Percentiles rank a stretch among this genome's conserved stretches.
phyloP scores from a whole-genome alignment of 1,140 invertebrate species.

The Copidosoma floridanum region DNA sequence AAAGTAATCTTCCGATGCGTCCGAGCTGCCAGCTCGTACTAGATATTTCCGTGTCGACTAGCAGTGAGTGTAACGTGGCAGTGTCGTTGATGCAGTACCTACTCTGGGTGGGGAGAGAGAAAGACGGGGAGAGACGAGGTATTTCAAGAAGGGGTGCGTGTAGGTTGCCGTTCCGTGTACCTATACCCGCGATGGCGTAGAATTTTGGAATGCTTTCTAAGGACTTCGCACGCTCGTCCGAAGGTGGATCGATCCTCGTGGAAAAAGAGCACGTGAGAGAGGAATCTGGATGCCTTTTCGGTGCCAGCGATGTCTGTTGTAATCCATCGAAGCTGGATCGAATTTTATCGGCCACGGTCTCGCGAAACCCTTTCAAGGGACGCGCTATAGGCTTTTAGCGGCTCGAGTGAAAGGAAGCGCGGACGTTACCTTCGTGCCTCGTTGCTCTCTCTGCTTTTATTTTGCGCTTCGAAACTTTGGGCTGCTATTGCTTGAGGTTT shows the following conservation, averaged over 20 bases:
- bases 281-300: neutral
- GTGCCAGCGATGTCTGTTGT: neutral
- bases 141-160: slow-evolving; percentile 21
- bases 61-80: too few relatives aligned
- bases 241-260: too few relatives aligned
- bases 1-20: slow-evolving; percentile 24
- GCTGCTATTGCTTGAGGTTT: neutral
- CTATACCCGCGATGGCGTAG: neutral
- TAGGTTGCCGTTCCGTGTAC: neutral
- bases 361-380: neutral
- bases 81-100: too few relatives aligned
- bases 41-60: too few relatives aligned
- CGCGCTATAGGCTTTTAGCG: neutral
- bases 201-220: slow-evolving; percentile 23
- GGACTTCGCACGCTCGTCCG: slow-evolving; percentile 39
- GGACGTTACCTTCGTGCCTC: too few relatives aligned
- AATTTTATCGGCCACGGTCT: slow-evolving; percentile 18
- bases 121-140: slow-evolving; percentile 2
- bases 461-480: neutral
- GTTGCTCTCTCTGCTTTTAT: too few relatives aligned
- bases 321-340: slow-evolving; percentile 4
- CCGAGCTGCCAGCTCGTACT: slow-evolving; percentile 14
- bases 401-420: too few relatives aligned
- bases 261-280: too few relatives aligned
- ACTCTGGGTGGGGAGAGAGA: slow-evolving; percentile 24